Evolutionary conservation across 2,888 invertebrate species (phyloP).

Genomic region (Mantis religiosa): DNA sequence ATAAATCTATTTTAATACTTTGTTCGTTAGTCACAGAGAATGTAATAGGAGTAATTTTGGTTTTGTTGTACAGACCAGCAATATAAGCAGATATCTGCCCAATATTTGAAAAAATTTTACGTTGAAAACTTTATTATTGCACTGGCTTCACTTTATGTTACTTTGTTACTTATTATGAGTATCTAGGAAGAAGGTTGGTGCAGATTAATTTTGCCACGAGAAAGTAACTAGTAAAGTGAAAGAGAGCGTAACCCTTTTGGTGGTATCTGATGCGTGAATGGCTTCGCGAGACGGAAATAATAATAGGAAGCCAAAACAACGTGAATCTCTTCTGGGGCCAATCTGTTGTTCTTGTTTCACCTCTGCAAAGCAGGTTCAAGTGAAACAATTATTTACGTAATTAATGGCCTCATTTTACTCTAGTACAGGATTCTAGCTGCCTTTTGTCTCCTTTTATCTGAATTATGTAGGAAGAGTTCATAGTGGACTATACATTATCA

Average conservation of each 20-base stretch:
- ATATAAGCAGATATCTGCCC: too few species aligned
- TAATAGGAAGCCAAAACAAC: not conserved
- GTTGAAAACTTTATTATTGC: not conserved
- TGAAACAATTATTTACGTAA: not conserved
- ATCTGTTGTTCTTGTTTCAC: not conserved
- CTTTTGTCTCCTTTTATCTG: not conserved
- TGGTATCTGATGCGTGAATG: not conserved
- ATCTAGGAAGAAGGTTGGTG: not conserved
- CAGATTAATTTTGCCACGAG: not conserved
- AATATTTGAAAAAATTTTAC: not conserved
- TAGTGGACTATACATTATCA: too few species aligned
- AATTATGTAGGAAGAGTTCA: not conserved
- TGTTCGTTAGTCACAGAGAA: too few species aligned
- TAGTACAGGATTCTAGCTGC: not conserved
- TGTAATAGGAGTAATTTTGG: too few species aligned
- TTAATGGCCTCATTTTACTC: not conserved
- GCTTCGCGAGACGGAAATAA: not conserved
- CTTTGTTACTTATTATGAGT: not conserved
- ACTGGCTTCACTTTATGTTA: not conserved
- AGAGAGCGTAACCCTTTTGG: not conserved
- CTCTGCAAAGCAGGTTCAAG: not conserved
- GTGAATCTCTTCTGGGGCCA: not conserved
- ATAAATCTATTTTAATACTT: too few species aligned
- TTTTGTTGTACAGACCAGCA: too few species aligned
- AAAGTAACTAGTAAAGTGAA: not conserved